These are phyloP conservation scores for Heterohyrax brucei DNA, from an alignment of 2,797 vertebrate species.

Conservation along the genomic window DNA sequence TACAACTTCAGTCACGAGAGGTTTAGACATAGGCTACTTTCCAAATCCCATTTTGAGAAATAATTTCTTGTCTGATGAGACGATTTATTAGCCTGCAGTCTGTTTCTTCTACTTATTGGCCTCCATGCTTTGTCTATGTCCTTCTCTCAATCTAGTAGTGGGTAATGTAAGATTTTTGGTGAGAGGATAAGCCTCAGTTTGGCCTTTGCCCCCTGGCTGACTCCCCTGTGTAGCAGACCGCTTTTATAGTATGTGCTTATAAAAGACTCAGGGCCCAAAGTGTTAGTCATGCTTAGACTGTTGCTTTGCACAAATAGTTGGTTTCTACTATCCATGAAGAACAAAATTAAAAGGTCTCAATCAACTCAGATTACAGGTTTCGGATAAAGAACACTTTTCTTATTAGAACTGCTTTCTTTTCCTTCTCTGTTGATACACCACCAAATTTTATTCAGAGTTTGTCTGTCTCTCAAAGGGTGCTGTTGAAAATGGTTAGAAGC, in stretches of 20 bases:
- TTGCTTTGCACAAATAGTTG: constrained; percentile 20
- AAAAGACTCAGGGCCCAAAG: not conserved
- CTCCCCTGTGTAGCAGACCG: not conserved
- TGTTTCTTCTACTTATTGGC: constrained; percentile 6
- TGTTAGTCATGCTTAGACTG: not conserved
- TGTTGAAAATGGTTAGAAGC: not conserved
- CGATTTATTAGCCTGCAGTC: constrained; percentile 37
- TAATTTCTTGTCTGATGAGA: constrained; percentile 51
- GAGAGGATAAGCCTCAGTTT: not conserved
- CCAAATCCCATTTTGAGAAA: constrained; percentile 57
- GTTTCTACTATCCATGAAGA: not conserved
- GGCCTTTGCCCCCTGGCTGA: not conserved
- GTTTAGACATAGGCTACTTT: constrained; percentile 66
- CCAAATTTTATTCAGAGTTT: constrained; percentile 15
- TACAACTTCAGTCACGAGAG: constrained; percentile 37
- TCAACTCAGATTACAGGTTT: not conserved
- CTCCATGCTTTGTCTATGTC: not conserved
- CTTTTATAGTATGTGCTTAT: not conserved
- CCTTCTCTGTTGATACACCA: not conserved
- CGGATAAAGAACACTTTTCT: not conserved
- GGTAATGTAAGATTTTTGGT: not conserved
- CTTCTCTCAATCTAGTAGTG: not conserved
- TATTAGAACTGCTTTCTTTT: not conserved
- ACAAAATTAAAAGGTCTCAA: not conserved
- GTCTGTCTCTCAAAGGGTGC: not conserved